Conservation (phyloP, 2,113 vertebrate species). For the Gobiocypris rarus region DNA sequence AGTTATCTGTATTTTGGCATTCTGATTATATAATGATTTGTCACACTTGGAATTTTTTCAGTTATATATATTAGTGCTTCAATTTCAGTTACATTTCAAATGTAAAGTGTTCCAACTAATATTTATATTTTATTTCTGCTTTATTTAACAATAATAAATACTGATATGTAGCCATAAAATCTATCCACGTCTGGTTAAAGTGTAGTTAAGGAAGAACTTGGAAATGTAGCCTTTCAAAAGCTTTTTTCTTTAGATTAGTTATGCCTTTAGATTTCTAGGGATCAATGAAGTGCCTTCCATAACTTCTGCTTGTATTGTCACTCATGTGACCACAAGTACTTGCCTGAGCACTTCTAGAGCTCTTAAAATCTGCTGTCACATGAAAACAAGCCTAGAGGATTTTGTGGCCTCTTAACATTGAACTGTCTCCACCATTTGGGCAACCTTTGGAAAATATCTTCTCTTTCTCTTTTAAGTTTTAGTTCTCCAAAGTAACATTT, state of each 20-base stretch:
- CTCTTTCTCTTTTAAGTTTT: background rate
- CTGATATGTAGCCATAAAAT: background rate
- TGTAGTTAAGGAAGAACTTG: background rate
- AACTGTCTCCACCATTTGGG: background rate
- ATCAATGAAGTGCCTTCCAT: constrained; percentile 3
- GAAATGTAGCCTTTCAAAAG: background rate
- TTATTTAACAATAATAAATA: background rate
- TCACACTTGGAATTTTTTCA: no score
- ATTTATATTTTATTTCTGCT: background rate
- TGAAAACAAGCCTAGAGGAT: background rate
- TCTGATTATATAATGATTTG: no score
- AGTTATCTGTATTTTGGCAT: background rate
- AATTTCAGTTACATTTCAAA: no score
- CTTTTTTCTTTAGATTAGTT: background rate
- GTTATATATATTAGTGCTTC: no score
- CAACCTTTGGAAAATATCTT: background rate
- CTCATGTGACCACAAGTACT: background rate
- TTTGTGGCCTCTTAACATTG: background rate
- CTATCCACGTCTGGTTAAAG: background rate
- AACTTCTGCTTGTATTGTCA: background rate
- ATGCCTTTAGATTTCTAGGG: background rate
- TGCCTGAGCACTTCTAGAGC: background rate
- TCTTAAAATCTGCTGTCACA: background rate
- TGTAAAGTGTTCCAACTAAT: background rate
- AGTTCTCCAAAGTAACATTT: background rate